phyloP scores from a whole-genome alignment of 2,797 vertebrate species.

The Molothrus ater region DNA sequence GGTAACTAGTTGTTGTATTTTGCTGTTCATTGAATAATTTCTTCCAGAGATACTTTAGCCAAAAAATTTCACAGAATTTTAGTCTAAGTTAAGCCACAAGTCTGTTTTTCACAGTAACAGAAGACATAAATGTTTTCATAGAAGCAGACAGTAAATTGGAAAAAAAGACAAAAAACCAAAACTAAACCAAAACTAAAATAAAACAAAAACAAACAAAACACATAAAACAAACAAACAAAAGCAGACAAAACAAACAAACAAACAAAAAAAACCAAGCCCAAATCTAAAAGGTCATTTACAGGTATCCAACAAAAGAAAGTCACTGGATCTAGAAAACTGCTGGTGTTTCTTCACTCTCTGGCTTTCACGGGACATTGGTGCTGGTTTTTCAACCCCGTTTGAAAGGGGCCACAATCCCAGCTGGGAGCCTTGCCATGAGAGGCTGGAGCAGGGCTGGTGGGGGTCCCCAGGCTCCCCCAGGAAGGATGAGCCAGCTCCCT shows the following conservation, averaged over 20 bases:
- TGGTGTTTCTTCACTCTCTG: background rate
- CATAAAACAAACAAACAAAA: background rate
- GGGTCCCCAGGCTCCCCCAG: background rate
- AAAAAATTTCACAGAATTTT: background rate
- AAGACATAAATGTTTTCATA: background rate
- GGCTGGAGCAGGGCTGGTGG: background rate
- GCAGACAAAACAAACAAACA: background rate
- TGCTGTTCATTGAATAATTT: background rate
- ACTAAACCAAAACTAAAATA: no score
- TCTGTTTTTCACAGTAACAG: background rate
- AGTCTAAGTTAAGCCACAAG: background rate
- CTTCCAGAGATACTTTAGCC: background rate
- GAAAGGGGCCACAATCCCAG: background rate
- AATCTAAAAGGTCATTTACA: background rate
- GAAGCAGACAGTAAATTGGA: background rate
- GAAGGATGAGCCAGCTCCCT: accelerated
- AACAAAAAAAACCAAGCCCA: no score
- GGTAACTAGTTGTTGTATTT: background rate
- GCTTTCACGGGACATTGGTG: background rate
- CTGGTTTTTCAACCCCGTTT: background rate
- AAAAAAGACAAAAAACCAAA: background rate
- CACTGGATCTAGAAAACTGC: background rate
- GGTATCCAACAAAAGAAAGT: background rate
- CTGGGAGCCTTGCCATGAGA: background rate
- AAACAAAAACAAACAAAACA: background rate